Conservation (phyloP, 2,113 vertebrate genomes). For the Piaya cayana region DNA sequence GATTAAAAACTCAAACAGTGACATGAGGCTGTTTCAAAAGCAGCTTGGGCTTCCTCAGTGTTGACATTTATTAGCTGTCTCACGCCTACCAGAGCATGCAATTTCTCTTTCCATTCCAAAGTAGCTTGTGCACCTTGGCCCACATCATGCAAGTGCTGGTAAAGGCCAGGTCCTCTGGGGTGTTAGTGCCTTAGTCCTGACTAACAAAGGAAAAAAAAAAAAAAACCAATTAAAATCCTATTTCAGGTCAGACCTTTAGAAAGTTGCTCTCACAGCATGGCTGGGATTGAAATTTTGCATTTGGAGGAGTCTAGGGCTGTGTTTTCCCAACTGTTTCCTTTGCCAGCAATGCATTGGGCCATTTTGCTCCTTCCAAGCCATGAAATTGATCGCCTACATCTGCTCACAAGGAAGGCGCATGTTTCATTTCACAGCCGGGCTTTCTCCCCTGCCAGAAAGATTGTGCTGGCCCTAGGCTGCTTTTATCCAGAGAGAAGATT, state of each 20-base stretch:
- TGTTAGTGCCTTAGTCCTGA: neutral
- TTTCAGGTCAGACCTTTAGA: neutral
- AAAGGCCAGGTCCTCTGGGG: neutral
- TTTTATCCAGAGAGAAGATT: neutral
- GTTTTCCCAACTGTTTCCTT: neutral
- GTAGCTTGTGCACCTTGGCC: neutral
- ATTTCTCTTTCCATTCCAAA: neutral
- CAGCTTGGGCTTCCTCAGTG: neutral
- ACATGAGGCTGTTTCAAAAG: neutral
- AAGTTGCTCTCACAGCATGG: neutral
- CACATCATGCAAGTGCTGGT: neutral
- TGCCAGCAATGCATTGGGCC: neutral
- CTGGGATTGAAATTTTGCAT: neutral
- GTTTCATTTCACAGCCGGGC: neutral
- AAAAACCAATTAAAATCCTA: neutral
- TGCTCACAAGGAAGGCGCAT: neutral
- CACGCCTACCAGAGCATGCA: neutral
- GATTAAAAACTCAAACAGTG: neutral
- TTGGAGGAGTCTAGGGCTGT: neutral
- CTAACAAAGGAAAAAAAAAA: neutral
- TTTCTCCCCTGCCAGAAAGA: neutral
- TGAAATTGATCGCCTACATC: fast-evolving
- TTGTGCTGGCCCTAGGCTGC: neutral
- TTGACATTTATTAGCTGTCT: neutral
- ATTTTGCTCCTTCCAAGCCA: neutral